Conservation (phyloP, 2,888 invertebrate species). For the Heliconius aoede region DNA sequence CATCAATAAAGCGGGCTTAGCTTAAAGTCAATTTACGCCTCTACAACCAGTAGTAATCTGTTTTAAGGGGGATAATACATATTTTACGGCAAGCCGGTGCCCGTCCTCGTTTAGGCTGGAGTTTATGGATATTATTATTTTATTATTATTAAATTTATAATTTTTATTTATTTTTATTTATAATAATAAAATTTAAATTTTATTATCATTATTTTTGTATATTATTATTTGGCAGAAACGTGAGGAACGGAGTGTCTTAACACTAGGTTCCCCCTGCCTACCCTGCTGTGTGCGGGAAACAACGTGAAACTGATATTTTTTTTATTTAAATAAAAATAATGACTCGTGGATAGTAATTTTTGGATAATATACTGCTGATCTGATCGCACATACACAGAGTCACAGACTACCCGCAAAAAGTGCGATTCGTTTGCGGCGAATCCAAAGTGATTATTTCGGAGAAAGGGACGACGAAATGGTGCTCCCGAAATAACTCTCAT, state of each 20-base stretch:
- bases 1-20: conserved; percentile 33
- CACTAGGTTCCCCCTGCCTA: too few species aligned
- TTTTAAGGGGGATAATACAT: conserved; percentile 31
- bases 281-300: too few species aligned
- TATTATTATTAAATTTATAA: too few species aligned
- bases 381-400: conserved; percentile 19
- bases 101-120: conserved; percentile 24
- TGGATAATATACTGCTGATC: background rate
- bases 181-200: too few species aligned
- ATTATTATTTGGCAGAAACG: too few species aligned
- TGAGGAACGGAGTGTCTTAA: too few species aligned
- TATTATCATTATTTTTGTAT: too few species aligned
- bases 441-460: conserved; percentile 41
- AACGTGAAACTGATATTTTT: too few species aligned
- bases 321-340: too few species aligned
- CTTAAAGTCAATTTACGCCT: conserved; percentile 35
- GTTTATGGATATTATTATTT: too few species aligned
- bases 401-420: conserved; percentile 35
- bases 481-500: conserved; percentile 58
- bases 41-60: conserved; percentile 29
- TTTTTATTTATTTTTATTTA: too few species aligned
- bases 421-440: conserved; percentile 36
- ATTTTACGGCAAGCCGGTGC: conserved; percentile 31
- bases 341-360: background rate
- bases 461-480: conserved; percentile 34